Evolutionary conservation across 2,888 invertebrate genomes (phyloP).

Genomic region (Heteropelma amictum): DNA sequence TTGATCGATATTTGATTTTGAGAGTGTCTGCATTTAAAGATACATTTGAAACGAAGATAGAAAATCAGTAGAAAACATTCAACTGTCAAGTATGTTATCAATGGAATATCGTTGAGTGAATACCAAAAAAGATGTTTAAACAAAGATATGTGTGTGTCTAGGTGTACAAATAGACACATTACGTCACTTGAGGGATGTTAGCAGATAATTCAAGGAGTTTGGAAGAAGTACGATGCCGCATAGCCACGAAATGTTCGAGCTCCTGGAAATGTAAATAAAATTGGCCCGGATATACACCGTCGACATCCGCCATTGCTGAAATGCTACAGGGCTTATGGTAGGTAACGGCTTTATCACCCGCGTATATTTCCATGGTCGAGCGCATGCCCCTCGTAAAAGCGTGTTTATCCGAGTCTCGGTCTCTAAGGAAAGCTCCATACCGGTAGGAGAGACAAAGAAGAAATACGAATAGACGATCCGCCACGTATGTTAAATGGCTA

Average conservation of each 20-base stretch:
- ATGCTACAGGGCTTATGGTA: constrained; percentile 56
- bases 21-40: no score
- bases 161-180: background rate
- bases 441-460: background rate
- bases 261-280: constrained; percentile 59
- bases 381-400: constrained; percentile 34
- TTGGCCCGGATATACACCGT: constrained; percentile 55
- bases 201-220: constrained; percentile 8
- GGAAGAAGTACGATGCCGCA: constrained; percentile 27
- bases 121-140: no score
- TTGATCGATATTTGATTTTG: no score
- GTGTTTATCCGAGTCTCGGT: constrained; percentile 6
- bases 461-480: constrained; percentile 41
- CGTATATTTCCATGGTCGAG: constrained; percentile 58
- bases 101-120: constrained; percentile 62
- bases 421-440: constrained; percentile 5
- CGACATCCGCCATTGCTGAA: constrained; percentile 3
- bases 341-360: constrained; percentile 63
- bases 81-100: constrained; percentile 49
- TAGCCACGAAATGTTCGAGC: constrained; percentile 36
- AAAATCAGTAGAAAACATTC: constrained; percentile 47
- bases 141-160: background rate
- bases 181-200: background rate
- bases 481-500: constrained; percentile 40
- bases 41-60: constrained; percentile 19